These are phyloP conservation scores for Tethea ocularis DNA, from an alignment of 2,888 invertebrate species.

Conservation along the genomic window DNA sequence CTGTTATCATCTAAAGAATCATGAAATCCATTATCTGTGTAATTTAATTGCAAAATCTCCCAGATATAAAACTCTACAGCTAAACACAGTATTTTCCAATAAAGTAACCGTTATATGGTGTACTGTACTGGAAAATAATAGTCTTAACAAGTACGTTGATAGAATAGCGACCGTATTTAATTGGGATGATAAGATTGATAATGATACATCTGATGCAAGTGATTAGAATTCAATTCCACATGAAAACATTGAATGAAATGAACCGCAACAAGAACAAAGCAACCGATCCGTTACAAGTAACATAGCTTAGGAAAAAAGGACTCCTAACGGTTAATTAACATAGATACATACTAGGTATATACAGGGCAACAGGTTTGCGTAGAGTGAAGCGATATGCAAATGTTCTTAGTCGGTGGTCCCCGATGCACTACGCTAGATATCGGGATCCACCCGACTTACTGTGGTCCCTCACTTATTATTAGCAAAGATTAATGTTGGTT, in stretches of 20 bases:
- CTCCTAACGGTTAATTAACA: constrained; percentile 62
- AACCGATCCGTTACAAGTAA: constrained; percentile 31
- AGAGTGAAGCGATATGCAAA: constrained; percentile 61
- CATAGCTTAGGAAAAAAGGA: constrained; percentile 43
- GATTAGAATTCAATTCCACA: constrained; percentile 2
- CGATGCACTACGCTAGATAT: constrained; percentile 44
- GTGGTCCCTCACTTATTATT: constrained; percentile 24
- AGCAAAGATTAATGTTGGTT: background rate
- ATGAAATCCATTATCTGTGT: background rate
- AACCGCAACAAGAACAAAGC: constrained; percentile 3
- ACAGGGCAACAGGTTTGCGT: constrained; percentile 49
- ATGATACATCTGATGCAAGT: background rate
- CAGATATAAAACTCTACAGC: background rate
- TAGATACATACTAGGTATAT: constrained; percentile 48
- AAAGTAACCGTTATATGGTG: background rate
- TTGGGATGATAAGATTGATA: background rate
- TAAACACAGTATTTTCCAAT: background rate
- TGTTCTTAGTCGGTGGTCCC: constrained; percentile 65
- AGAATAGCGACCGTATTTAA: background rate
- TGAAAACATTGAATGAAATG: constrained; percentile 3
- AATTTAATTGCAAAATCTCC: background rate
- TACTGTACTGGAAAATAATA: background rate
- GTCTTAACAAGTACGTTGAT: background rate
- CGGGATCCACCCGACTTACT: constrained; percentile 13
- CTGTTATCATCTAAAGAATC: background rate